Evolutionary conservation across 2,888 invertebrate genomes (phyloP).

Genomic region (Cryptus viduatorius): DNA sequence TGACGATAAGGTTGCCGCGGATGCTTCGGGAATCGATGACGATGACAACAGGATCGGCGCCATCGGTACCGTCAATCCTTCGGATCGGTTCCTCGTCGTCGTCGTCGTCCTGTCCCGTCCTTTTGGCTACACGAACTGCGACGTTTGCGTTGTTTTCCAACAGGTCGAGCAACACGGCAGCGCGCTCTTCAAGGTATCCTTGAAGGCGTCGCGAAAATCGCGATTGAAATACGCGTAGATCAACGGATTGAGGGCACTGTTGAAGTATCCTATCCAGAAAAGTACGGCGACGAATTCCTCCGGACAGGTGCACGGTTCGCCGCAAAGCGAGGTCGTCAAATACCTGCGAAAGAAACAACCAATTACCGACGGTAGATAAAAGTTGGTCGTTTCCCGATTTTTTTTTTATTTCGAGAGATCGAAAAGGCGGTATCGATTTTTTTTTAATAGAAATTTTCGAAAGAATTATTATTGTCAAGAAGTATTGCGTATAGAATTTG

Average conservation of each 20-base stretch:
- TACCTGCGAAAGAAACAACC: conserved; percentile 88
- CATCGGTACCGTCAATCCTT: conserved; percentile 26
- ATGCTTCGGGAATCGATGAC: conserved; percentile 19
- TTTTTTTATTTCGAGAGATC: no score
- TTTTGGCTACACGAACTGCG: conserved; percentile 87
- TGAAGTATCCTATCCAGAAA: conserved; percentile 99
- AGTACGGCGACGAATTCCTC: conserved; percentile 89
- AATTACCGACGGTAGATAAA: neutral
- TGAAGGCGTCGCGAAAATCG: conserved; percentile 98
- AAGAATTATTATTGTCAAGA: no score
- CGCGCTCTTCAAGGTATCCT: conserved; percentile 94
- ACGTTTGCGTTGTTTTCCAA: conserved; percentile 89
- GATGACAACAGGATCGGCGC: conserved; percentile 29
- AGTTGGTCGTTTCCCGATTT: neutral
- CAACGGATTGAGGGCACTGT: conserved; percentile 97
- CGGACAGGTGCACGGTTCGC: conserved; percentile 90
- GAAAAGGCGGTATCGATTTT: no score
- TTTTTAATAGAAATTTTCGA: no score
- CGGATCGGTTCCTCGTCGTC: conserved; percentile 34
- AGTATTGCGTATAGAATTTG: no score
- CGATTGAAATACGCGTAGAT: conserved; percentile 98
- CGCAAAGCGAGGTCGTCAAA: conserved; percentile 93
- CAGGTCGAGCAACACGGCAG: conserved; percentile 93
- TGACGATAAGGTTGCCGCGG: conserved; percentile 24
- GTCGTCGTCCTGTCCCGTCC: conserved; percentile 40